Conservation (phyloP, 2,113 vertebrate species). For the Pitta sordida region DNA sequence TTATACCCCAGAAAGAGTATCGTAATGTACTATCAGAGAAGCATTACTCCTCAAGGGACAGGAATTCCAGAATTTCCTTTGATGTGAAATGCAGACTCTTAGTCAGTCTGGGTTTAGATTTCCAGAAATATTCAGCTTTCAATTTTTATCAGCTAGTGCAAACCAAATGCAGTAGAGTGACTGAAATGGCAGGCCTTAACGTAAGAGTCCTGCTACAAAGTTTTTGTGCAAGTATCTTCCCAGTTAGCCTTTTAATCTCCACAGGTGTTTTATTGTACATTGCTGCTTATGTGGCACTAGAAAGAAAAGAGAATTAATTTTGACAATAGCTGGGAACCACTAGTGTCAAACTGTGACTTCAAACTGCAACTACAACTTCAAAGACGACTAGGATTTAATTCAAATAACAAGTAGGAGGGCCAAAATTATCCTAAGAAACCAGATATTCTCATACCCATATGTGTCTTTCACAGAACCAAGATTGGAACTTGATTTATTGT, state of each 20-base stretch:
- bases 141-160: background rate
- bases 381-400: background rate
- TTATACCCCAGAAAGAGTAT: background rate
- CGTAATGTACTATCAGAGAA: background rate
- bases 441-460: background rate
- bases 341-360: background rate
- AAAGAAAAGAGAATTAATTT: background rate
- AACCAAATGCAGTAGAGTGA: background rate
- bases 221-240: background rate
- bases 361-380: background rate
- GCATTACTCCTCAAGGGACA: background rate
- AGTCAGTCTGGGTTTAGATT: background rate
- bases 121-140: background rate
- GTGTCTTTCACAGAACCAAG: background rate
- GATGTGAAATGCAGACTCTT: background rate
- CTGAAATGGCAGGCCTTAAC: background rate
- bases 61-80: background rate
- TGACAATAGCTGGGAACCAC: background rate
- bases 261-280: background rate
- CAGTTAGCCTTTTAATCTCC: background rate
- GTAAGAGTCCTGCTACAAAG: background rate
- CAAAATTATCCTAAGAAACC: background rate
- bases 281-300: background rate
- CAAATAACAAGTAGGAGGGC: background rate
- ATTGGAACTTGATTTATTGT: background rate